Evolutionary conservation across 2,797 vertebrate species (phyloP).

Genomic region (Pangasius djambal): DNA sequence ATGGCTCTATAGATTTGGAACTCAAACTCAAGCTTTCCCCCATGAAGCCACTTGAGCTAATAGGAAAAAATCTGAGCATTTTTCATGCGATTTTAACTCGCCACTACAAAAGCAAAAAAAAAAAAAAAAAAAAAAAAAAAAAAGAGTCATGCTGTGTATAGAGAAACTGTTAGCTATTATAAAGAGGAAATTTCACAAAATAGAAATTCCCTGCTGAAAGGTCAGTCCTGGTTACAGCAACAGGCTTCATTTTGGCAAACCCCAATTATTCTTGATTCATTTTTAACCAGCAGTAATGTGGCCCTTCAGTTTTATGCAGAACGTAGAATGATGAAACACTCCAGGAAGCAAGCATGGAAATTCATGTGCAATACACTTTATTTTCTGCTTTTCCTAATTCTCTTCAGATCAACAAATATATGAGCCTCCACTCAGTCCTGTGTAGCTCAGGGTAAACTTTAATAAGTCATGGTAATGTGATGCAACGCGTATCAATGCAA

Average conservation of each 20-base stretch:
- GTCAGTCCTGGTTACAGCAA: neutral
- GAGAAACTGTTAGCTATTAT: neutral
- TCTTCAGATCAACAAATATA: neutral
- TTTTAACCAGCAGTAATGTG: neutral
- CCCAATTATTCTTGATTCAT: neutral
- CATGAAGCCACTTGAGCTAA: neutral
- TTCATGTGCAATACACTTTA: neutral
- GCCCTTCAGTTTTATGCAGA: neutral
- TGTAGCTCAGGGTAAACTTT: neutral
- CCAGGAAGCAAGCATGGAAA: neutral
- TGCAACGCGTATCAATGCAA: neutral
- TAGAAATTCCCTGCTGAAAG: neutral
- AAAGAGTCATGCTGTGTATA: neutral
- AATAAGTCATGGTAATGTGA: constrained; percentile 4
- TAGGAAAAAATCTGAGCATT: neutral
- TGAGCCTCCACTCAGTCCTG: neutral
- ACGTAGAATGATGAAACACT: neutral
- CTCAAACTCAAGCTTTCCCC: too few relatives aligned
- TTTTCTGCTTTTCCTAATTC: neutral
- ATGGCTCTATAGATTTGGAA: neutral
- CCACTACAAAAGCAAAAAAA: neutral
- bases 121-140: neutral
- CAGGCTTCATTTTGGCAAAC: neutral
- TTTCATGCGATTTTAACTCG: neutral
- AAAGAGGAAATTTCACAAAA: neutral